Percentiles rank a stretch among this genome's conserved stretches.
These are phyloP conservation scores for Charadrius vociferus DNA, from an alignment of 2,113 vertebrate genomes.

Conservation along the genomic window DNA sequence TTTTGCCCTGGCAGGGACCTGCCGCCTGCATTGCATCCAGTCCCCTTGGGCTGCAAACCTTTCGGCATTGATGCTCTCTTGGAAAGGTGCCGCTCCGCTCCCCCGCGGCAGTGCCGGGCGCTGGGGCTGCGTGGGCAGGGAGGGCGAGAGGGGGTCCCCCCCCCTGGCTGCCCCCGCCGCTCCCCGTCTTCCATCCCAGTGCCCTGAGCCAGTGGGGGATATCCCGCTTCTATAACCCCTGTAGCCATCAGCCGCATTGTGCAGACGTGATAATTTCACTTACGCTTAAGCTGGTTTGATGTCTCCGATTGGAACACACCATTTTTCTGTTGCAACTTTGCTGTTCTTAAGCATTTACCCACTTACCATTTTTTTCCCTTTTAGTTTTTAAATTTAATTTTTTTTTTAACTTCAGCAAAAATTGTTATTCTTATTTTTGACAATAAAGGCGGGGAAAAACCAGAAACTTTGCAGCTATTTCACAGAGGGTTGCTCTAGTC, in stretches of 20 bases:
- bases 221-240: accelerated
- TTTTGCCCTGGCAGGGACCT: background rate
- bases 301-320: no score
- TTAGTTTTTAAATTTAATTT: background rate
- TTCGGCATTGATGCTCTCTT: no score
- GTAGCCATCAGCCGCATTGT: background rate
- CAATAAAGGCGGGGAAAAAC: background rate
- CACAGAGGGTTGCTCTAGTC: background rate
- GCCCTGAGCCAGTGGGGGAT: accelerated
- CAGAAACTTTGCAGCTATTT: background rate
- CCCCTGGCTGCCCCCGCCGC: background rate
- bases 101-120: background rate
- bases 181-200: background rate
- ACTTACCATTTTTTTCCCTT: background rate
- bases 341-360: background rate
- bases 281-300: background rate
- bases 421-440: no score
- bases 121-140: background rate
- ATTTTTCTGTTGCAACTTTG: background rate
- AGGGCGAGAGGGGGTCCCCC: background rate
- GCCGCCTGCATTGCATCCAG: accelerated
- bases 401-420: background rate
- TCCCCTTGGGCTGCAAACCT: accelerated
- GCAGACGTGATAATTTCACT: background rate
- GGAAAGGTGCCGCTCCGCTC: no score